Evolutionary conservation across 1,140 invertebrate genomes (phyloP), one percentile per base, ranked within the genome.

Genomic region (Saccostrea cuccullata): DNA sequence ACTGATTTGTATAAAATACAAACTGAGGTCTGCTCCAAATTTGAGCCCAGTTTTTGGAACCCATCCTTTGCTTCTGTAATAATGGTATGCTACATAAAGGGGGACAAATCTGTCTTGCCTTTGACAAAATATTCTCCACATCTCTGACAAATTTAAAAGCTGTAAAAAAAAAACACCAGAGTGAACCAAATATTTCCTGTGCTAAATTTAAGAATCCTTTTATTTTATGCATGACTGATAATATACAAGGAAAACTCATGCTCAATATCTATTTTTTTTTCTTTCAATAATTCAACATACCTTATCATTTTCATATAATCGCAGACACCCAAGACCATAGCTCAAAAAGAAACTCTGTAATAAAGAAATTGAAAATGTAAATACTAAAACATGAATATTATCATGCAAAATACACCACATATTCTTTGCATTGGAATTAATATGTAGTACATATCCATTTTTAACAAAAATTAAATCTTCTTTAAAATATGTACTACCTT

Each of bases 41-140:
- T 98, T 98, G 2, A 98, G 95, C 84, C 98, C 98, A 88, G 97
- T 96, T 94, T 98, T 98, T 0, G 98, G 97, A 83, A 98, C 96
- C 97, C 98, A 99, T 55, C 97, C 97, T 95, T 98, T 98, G 23
- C 97, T 96, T 91, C 97, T 96, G 93, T 97, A 98, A 95, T 98
- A 97, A 95, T 98, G 96, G 95, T 98, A 99, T 20, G 97, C 97
- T 84, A 97, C 96, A 95, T 98, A 98, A 91, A 96, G 96, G 58
- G 96, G 95, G n/a, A 97, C 70, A 95, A 98, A 98, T 91, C 96
- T 94, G 77, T 94, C 91, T 92, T 97, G 96, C 47, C 93, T 93
- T 77, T 96, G 92, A 90, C 94, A 95, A 94, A 98, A 97, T 89
- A 95, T 92, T 60, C 95, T 92, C 97, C 97, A 98, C 91, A 97